Conservation (phyloP, 2,797 vertebrate genomes). For the Gorsachius magnificus region DNA sequence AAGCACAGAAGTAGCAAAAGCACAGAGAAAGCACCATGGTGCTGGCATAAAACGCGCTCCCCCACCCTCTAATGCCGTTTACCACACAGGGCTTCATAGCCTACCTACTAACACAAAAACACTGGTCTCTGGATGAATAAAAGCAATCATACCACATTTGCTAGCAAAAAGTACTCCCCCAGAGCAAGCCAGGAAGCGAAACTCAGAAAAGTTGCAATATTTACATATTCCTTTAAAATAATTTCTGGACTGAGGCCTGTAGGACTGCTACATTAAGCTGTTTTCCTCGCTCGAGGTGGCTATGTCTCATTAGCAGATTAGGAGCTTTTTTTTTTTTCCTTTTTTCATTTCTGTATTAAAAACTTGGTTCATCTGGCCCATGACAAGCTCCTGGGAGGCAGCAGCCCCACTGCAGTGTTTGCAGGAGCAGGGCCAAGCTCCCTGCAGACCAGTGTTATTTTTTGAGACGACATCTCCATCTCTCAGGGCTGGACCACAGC, state of each 20-base stretch:
- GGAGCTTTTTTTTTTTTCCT: not conserved
- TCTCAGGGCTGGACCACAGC: not conserved
- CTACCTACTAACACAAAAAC: not conserved
- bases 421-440: not conserved
- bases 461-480: not conserved
- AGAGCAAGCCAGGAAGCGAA: not conserved
- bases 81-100: accelerated
- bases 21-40: accelerated
- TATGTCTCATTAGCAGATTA: not conserved
- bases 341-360: not conserved
- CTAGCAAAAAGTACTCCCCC: not conserved
- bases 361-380: accelerated
- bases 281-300: not conserved
- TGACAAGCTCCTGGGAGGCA: not conserved
- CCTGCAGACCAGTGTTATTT: not conserved
- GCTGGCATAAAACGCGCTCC: accelerated
- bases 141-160: not conserved
- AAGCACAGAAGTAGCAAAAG: not conserved
- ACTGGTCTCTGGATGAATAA: not conserved
- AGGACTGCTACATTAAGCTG: not conserved
- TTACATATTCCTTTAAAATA: not conserved
- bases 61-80: accelerated
- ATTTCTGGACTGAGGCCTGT: not conserved
- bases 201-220: not conserved
- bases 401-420: accelerated